Conservation (phyloP, 2,888 invertebrate genomes). For the Steinernema carpocapsae region DNA sequence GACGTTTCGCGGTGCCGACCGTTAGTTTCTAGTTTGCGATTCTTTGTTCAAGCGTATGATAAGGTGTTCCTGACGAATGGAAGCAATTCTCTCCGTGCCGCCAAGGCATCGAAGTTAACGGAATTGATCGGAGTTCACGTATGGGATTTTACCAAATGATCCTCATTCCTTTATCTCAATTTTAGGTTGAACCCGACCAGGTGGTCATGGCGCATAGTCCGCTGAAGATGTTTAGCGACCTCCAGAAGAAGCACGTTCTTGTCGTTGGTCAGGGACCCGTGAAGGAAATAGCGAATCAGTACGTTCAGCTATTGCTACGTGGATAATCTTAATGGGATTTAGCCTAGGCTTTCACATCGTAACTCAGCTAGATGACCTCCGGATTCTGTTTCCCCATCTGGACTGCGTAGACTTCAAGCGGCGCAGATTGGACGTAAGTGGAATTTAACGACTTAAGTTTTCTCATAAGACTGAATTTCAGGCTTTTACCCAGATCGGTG, state of each 20-base stretch:
- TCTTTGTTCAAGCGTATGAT: background rate
- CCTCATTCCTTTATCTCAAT: background rate
- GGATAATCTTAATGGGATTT: conserved; percentile 38
- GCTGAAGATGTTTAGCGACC: conserved; percentile 74
- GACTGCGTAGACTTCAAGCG: conserved; percentile 74
- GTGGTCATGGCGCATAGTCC: conserved; percentile 78
- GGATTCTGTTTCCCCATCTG: conserved; percentile 74
- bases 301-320: background rate
- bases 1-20: conserved; percentile 28
- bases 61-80: conserved; percentile 76
- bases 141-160: conserved; percentile 51
- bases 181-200: conserved; percentile 74
- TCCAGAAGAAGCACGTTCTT: conserved; percentile 75
- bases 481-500: conserved; percentile 25
- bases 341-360: conserved; percentile 75
- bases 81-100: conserved; percentile 74
- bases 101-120: conserved; percentile 75
- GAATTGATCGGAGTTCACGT: conserved; percentile 75
- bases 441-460: too few relatives aligned
- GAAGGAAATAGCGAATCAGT: conserved; percentile 73
- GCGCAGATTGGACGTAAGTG: conserved; percentile 48
- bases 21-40: background rate
- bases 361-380: conserved; percentile 74
- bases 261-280: conserved; percentile 75
- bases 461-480: too few relatives aligned